Evolutionary conservation across 2,888 invertebrate species (phyloP).

Genomic region (Agrypnus murinus): DNA sequence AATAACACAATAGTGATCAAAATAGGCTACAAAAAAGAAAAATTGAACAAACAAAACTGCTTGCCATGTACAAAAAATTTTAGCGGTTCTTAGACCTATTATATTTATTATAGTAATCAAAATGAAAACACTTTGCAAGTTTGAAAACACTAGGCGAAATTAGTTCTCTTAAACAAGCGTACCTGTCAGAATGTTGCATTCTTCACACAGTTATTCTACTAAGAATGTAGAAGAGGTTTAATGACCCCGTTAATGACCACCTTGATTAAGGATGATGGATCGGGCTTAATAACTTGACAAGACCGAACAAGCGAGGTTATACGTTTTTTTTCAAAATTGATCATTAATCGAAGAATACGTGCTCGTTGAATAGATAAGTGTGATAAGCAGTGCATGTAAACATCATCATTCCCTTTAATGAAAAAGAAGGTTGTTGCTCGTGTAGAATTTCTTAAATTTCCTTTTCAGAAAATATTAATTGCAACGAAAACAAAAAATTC

Average conservation of each 20-base stretch:
- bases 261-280: constrained; percentile 37
- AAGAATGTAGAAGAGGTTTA: constrained; percentile 30
- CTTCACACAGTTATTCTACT: constrained; percentile 22
- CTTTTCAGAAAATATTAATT: too few relatives aligned
- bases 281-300: constrained; percentile 28
- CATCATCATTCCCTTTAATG: neutral
- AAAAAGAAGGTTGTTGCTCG: too few relatives aligned
- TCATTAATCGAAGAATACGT: constrained; percentile 35
- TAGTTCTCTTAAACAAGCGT: constrained; percentile 14
- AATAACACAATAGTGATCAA: too few relatives aligned
- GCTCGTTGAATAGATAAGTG: constrained; percentile 15
- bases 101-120: too few relatives aligned
- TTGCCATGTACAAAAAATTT: too few relatives aligned
- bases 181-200: constrained; percentile 11
- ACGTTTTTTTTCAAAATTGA: constrained; percentile 29
- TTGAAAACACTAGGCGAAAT: constrained; percentile 3
- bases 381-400: neutral
- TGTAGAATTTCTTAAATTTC: too few relatives aligned
- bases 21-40: too few relatives aligned
- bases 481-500: too few relatives aligned
- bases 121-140: neutral
- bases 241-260: constrained; percentile 36
- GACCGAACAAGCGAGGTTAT: constrained; percentile 29
- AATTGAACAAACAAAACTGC: too few relatives aligned
- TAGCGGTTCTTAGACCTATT: neutral